Evolutionary conservation across 2,888 invertebrate species (phyloP), one percentile per base, ranked within the genome.

Genomic region (Apodemia duryi): DNA sequence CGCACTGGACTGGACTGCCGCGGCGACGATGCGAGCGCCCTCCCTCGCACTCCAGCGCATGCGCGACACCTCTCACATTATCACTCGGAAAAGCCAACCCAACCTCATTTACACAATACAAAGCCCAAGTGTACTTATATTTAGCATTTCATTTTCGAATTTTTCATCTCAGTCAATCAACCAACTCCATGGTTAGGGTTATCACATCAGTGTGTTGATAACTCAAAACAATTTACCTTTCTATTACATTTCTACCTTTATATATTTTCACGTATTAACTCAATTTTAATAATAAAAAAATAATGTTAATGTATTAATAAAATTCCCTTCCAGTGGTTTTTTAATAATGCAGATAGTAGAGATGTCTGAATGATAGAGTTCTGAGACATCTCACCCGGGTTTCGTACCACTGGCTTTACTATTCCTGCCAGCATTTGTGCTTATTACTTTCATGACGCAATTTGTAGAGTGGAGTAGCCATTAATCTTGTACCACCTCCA

Each of bases 1-100:
- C 85, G 84, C 84, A 77, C 80, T 81, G 83, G 76, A 90, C 91
- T 74, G 74, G 76, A 90, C 91, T 74, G 74, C 69, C 74, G 74
- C 68, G 72, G 65, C 70, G 75, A 76, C 84, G 85, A 83, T 77
- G 77, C 74, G 77, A 83, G 85, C 86, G 88, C 85, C 87, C 78
- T 80, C 82, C 74, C 81, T 75, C 77, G 76, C 74, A 67, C 71
- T 74, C 71, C 72, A 74, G 72, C 72, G 72, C 71, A 72, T 66
- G 73, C 73, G 74, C 71, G 70, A 66, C 72, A 80, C 84, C 80
- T 82, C 77, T 71, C 69, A 43, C 68, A 68, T 70, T 70, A 64
- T 71, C 71, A 67, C 72, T 71, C 73, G 72, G 73, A 70, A 71
- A 73, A 73, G 68, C 71, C 72, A 73, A 76, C 73, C 74, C 72